Percentiles rank a stretch among this genome's conserved stretches.
Conservation (phyloP, 2,797 vertebrate genomes). For the Uromys caudimaculatus region DNA sequence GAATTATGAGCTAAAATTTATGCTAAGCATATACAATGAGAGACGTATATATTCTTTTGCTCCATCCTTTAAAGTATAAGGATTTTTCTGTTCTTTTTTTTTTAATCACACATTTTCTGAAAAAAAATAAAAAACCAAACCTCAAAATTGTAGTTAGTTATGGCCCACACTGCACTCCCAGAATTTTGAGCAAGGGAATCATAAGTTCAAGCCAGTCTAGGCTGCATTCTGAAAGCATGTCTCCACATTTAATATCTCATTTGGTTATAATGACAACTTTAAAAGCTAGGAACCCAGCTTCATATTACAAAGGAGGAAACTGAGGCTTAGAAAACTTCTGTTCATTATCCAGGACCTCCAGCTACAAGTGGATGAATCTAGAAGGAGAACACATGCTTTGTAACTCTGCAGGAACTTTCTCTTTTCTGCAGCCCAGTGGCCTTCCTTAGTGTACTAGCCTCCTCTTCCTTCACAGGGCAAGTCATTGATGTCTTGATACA, state of each 20-base stretch:
- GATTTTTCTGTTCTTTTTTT: not conserved
- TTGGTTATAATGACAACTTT: not conserved
- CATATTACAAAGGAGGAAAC: not conserved
- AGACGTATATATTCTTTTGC: not conserved
- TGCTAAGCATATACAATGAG: not conserved
- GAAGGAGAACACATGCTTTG: not conserved
- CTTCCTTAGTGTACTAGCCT: not conserved
- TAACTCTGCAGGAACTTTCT: not conserved
- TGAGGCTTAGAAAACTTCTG: not conserved
- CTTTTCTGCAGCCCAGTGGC: not conserved
- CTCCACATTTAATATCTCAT: not conserved
- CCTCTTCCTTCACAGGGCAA: not conserved
- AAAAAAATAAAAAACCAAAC: not conserved
- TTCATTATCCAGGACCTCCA: not conserved
- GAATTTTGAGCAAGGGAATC: not conserved
- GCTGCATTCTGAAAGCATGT: not conserved
- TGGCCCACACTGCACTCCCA: not conserved
- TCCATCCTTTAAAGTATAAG: conserved; percentile 2
- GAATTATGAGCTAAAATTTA: not conserved
- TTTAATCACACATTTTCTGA: not conserved
- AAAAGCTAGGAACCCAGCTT: not conserved
- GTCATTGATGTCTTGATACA: not conserved
- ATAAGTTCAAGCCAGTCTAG: not conserved
- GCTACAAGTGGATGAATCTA: not conserved
- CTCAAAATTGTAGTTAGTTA: not conserved